These are phyloP conservation scores for Ammodramus savannarum DNA, from an alignment of 2,113 vertebrate genomes.

Conservation along the genomic window DNA sequence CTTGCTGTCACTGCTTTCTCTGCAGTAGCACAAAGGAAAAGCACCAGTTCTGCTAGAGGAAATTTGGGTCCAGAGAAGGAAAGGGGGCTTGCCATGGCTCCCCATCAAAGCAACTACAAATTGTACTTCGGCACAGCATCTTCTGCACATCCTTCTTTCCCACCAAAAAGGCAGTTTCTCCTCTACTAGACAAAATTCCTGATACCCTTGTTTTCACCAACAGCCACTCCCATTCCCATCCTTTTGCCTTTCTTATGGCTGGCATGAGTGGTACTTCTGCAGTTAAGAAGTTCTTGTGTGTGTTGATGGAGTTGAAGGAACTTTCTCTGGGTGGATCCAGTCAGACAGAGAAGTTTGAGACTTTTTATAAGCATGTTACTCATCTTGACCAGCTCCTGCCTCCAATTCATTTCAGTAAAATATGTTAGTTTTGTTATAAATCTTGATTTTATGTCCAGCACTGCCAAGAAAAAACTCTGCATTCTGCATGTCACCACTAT, in stretches of 20 bases:
- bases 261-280: background rate
- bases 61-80: background rate
- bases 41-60: background rate
- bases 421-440: background rate
- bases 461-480: background rate
- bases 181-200: background rate
- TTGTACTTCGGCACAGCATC: background rate
- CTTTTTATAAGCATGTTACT: background rate
- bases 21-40: background rate
- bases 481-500: background rate
- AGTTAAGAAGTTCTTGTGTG: background rate
- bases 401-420: conserved; percentile 6
- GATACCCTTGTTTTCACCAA: background rate
- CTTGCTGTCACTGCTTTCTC: background rate
- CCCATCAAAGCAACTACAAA: background rate
- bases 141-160: background rate
- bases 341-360: background rate
- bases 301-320: background rate
- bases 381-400: background rate
- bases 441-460: background rate
- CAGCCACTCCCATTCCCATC: background rate
- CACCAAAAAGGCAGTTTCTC: background rate
- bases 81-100: background rate
- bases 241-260: background rate
- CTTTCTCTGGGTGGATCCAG: background rate